phyloP scores from a whole-genome alignment of 2,888 invertebrate genomes.

The Drosophila niveifrons region DNA sequence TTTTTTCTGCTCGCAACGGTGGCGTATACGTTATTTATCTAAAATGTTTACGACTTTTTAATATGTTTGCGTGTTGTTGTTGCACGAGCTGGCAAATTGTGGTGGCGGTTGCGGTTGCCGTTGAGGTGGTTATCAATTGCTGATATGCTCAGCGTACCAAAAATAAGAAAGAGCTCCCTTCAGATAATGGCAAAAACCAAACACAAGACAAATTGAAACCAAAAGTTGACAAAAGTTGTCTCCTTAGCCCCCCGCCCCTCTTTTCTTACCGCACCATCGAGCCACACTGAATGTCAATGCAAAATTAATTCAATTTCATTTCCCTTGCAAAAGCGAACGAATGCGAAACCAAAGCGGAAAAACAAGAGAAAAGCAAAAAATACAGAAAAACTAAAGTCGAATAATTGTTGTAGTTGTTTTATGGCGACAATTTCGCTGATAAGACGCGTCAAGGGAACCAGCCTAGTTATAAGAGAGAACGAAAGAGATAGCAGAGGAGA shows the following conservation, averaged over 20 bases:
- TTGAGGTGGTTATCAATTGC: slow-evolving; percentile 49
- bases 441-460: slow-evolving; percentile 17
- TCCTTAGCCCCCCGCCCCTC: background rate
- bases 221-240: slow-evolving; percentile 17
- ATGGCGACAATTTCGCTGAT: slow-evolving; percentile 27
- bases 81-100: background rate
- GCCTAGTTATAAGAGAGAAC: slow-evolving; percentile 5
- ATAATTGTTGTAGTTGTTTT: slow-evolving; percentile 24
- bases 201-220: slow-evolving; percentile 14
- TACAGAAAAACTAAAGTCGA: slow-evolving; percentile 16
- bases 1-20: slow-evolving; percentile 5
- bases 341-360: slow-evolving; percentile 9
- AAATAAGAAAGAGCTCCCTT: slow-evolving; percentile 43
- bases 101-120: background rate
- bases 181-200: slow-evolving; percentile 42
- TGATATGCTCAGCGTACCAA: slow-evolving; percentile 58
- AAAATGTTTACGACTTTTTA: slow-evolving; percentile 24
- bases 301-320: slow-evolving; percentile 59
- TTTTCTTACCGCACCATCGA: background rate
- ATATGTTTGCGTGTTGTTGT: slow-evolving; percentile 1
- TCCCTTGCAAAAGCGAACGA: slow-evolving; percentile 34
- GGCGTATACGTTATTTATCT: slow-evolving; percentile 62
- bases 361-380: slow-evolving; percentile 6
- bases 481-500: background rate
- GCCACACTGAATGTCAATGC: slow-evolving; percentile 55